Evolutionary conservation across 2,113 vertebrate genomes (phyloP), one percentile per base, ranked within the genome.

Genomic region (Hirundichthys speculiger): DNA sequence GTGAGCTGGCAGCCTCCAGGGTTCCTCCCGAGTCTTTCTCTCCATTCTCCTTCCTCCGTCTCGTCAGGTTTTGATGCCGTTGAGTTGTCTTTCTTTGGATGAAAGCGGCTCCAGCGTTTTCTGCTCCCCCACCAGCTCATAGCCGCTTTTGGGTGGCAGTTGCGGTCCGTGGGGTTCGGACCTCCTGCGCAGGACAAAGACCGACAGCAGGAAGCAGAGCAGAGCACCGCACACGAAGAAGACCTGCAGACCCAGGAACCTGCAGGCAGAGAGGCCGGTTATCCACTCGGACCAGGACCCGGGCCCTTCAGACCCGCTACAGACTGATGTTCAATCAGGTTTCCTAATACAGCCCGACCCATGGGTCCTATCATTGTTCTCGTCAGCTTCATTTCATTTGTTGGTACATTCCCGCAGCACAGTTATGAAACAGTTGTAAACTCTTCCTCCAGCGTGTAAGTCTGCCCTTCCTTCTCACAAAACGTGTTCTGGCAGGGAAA

Each of bases 231-330:
- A 83, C 40, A 86, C 61, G 10, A 90, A 90, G 3, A 83, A 27
- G n/a, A 56, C 57, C 75, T 68, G 71, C 41, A 90, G 18, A 13
- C 86, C 85, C 57, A 90, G 69, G 43, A 90, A 88, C 75, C 85
- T 88, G 68, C 57, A 64, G 12, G 63, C 18, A 65, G 15, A 66
- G 16, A 39, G 14, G 6, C 55, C 4, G 13, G 13, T 56, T 13
- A 16, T 20, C 1, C 39, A 0, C 25, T 14, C 13, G 20, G 18
- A 9, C 9, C 7, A 16, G 10, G 24, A 25, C 4, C 4, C 13
- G 13, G 12, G 0, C 7, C 16, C 18, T 27, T 42, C 12, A 0
- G 7, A 34, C 13, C 25, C 16, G n/a, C 42, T n/a, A 7, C 30
- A 2, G 30, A 34, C 30, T 34, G 6, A 34, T n/a, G 25, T 10